Percentiles rank a stretch among this genome's conserved stretches.
Evolutionary conservation across 2,888 invertebrate species (phyloP).

Genomic region (Tenthredo mesomela): DNA sequence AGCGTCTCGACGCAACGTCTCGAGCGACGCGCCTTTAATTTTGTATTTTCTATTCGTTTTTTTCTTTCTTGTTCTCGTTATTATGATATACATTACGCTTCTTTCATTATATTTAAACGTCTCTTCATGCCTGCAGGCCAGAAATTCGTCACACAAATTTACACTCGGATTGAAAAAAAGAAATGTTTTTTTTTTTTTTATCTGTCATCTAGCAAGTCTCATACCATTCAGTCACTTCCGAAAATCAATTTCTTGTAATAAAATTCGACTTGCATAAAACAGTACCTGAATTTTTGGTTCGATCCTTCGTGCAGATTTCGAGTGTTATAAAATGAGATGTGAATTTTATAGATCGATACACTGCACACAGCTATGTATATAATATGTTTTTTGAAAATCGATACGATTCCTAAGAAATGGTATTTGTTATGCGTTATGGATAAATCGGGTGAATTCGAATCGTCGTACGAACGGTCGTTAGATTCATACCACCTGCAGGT

Average conservation of each 20-base stretch:
- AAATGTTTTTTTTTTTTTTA: background rate
- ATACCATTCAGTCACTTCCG: background rate
- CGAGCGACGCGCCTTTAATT: background rate
- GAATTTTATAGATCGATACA: background rate
- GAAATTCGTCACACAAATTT: background rate
- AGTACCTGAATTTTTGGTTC: background rate
- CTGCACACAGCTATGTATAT: background rate
- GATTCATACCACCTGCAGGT: conserved; percentile 5
- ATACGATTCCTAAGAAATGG: background rate
- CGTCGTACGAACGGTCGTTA: background rate
- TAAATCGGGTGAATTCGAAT: background rate
- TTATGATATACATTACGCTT: background rate
- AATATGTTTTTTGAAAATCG: background rate
- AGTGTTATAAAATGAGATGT: background rate
- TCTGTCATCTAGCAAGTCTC: background rate
- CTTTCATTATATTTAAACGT: background rate
- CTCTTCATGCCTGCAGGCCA: background rate
- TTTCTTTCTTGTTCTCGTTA: background rate
- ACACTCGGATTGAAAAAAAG: background rate
- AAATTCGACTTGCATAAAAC: background rate
- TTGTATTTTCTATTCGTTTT: background rate
- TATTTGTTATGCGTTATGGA: background rate
- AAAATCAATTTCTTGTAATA: background rate
- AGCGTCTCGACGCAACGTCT: conserved; percentile 31
- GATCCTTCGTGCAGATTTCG: background rate